phyloP scores from a whole-genome alignment of 2,888 invertebrate species.

The Barypeithes pellucidus region DNA sequence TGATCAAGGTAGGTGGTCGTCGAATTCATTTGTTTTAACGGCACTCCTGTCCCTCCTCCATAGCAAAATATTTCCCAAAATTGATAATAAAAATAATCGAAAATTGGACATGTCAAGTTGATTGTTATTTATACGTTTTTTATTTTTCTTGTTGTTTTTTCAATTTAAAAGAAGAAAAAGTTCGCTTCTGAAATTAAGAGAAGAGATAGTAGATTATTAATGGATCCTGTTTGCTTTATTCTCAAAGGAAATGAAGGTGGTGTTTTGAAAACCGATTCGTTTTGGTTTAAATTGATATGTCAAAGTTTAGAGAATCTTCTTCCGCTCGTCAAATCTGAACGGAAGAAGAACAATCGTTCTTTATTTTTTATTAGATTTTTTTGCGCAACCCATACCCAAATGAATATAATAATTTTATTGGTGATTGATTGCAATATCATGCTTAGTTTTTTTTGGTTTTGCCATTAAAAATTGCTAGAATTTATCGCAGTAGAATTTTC shows the following conservation, averaged over 20 bases:
- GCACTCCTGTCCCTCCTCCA: conserved; percentile 38
- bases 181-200: neutral
- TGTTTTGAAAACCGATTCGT: neutral
- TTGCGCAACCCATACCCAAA: too few species aligned
- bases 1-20: conserved; percentile 35
- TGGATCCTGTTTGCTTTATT: conserved; percentile 1
- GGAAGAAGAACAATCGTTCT: too few species aligned
- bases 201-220: neutral
- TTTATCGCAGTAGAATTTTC: too few species aligned
- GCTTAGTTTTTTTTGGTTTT: too few species aligned
- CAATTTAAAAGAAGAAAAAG: neutral
- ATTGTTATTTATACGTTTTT: conserved; percentile 49
- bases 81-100: conserved; percentile 41
- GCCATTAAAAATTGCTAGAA: too few species aligned
- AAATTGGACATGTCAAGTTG: conserved; percentile 38
- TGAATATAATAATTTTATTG: too few species aligned
- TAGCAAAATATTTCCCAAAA: conserved; percentile 51
- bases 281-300: neutral
- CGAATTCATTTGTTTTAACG: conserved; percentile 43
- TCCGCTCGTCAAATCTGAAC: too few species aligned
- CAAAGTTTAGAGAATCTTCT: too few species aligned
- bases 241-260: conserved; percentile 2
- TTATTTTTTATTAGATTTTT: too few species aligned
- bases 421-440: too few species aligned
- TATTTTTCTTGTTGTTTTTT: conserved; percentile 10